Percentiles rank a stretch among this genome's conserved stretches.
phyloP scores from a whole-genome alignment of 2,113 vertebrate genomes.

The Helogale parvula region DNA sequence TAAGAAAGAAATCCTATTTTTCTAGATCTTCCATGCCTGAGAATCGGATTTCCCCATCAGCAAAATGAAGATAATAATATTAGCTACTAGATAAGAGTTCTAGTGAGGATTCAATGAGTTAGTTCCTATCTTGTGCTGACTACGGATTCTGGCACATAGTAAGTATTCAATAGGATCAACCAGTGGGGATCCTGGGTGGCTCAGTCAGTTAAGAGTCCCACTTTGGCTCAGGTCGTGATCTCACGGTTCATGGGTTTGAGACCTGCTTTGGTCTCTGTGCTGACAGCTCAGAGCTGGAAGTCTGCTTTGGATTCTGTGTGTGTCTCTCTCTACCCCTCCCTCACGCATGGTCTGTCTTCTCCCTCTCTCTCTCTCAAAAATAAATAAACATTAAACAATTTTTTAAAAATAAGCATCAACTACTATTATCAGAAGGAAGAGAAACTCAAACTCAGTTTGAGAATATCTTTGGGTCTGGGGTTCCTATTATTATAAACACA shows the following conservation, averaged over 20 bases:
- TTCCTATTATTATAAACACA: not conserved
- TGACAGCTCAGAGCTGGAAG: no score
- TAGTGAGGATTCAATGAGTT: not conserved
- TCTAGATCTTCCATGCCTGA: not conserved
- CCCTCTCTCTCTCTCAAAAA: no score
- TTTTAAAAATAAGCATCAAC: no score
- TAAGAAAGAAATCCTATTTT: not conserved
- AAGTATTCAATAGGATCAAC: rapidly evolving
- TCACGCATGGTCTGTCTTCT: no score
- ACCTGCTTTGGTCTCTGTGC: no score
- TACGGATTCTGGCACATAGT: not conserved
- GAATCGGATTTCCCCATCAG: not conserved
- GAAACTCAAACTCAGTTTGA: not conserved
- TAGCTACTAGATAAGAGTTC: not conserved
- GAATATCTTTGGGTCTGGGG: not conserved
- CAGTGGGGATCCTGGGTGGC: no score
- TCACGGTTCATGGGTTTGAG: no score
- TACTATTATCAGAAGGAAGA: not conserved
- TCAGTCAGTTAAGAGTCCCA: no score
- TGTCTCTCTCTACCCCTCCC: no score
- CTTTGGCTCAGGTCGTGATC: no score
- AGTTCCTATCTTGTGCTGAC: rapidly evolving
- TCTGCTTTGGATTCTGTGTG: no score
- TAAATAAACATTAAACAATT: no score
- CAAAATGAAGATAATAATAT: not conserved